A percentile compares a stretch with the other conserved stretches of the same genome.
Evolutionary conservation across 1,140 invertebrate species (phyloP).

Genomic region (Nautilus pompilius): DNA sequence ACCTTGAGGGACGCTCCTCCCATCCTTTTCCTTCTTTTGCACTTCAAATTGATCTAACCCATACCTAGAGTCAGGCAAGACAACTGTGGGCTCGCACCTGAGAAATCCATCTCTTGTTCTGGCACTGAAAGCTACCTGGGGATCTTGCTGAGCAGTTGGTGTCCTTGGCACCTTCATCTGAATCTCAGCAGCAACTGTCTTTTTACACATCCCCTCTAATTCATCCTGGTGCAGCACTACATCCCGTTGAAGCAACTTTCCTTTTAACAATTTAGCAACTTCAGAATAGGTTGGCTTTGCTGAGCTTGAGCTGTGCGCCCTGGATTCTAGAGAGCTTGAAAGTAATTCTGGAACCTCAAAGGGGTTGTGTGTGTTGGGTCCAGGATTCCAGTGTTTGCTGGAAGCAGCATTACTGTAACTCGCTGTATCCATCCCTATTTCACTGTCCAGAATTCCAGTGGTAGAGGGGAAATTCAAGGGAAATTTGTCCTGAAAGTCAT

Average conservation of each 20-base stretch:
- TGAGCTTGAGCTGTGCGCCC: too few relatives aligned
- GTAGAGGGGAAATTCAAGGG: too few relatives aligned
- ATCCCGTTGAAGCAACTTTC: conserved; percentile 15
- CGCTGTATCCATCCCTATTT: too few relatives aligned
- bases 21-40: background rate
- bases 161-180: conserved; percentile 7
- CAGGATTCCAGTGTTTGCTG: too few relatives aligned
- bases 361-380: too few relatives aligned
- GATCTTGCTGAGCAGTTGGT: conserved; percentile 13
- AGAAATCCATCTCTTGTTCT: conserved; percentile 17
- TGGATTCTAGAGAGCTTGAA: too few relatives aligned
- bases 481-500: too few relatives aligned
- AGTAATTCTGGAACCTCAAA: too few relatives aligned
- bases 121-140: conserved; percentile 5
- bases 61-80: conserved; percentile 37
- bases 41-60: conserved; percentile 39
- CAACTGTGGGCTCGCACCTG: conserved; percentile 7
- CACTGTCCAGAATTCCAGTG: too few relatives aligned
- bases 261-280: conserved; percentile 28
- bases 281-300: conserved; percentile 31
- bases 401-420: too few relatives aligned
- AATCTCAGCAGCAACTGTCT: background rate
- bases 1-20: too few relatives aligned
- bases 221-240: conserved; percentile 5
- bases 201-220: conserved; percentile 12